Percentiles rank a stretch among this genome's conserved stretches.
Conservation (phyloP, 2,113 vertebrate genomes). For the Geococcyx californianus region DNA sequence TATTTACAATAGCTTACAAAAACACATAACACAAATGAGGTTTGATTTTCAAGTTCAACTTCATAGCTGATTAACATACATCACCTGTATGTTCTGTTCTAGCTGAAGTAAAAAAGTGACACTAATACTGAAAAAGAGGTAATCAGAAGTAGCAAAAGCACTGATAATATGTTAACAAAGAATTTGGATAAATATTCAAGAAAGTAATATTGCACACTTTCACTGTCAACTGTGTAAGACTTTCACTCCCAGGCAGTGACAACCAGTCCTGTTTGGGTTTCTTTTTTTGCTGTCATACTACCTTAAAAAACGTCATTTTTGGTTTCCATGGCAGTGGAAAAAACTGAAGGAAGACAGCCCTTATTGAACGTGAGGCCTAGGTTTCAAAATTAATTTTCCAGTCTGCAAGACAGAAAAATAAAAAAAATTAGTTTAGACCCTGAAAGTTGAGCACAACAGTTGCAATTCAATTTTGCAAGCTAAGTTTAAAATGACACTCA, state of each 20-base stretch:
- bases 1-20: slow-evolving; percentile 76
- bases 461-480: neutral
- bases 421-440: neutral
- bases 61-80: slow-evolving; percentile 63
- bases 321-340: slow-evolving; percentile 60
- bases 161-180: slow-evolving; percentile 26
- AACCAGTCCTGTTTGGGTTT: slow-evolving; percentile 51
- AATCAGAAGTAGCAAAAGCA: slow-evolving; percentile 66
- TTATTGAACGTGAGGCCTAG: slow-evolving; percentile 94
- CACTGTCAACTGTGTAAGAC: slow-evolving; percentile 54
- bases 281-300: slow-evolving; percentile 59
- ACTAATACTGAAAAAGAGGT: slow-evolving; percentile 76
- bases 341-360: slow-evolving; percentile 41
- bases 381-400: slow-evolving; percentile 97
- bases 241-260: slow-evolving; percentile 48
- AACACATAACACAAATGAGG: slow-evolving; percentile 69
- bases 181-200: slow-evolving; percentile 49
- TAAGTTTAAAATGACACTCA: neutral
- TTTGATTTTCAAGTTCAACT: slow-evolving; percentile 74
- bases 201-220: slow-evolving; percentile 73
- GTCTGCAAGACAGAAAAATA: slow-evolving; percentile 79
- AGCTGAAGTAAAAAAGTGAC: slow-evolving; percentile 74
- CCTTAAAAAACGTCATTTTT: slow-evolving; percentile 65
- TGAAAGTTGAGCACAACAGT: neutral
- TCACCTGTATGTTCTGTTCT: slow-evolving; percentile 50